Evolutionary conservation across 2,113 vertebrate species (phyloP).

Genomic region (Elgaria multicarinata): DNA sequence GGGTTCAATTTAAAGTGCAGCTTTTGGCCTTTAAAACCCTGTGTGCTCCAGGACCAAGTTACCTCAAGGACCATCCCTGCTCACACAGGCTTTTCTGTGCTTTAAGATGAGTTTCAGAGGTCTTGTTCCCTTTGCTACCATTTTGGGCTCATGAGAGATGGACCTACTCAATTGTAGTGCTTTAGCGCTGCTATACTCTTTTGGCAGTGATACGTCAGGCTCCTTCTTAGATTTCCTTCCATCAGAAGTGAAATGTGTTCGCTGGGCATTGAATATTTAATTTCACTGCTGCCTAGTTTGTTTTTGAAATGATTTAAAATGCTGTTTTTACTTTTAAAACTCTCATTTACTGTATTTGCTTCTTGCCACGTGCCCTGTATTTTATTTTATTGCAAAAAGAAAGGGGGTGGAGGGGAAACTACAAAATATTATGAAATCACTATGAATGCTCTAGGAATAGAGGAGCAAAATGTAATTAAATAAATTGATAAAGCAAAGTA

Average conservation of each 20-base stretch:
- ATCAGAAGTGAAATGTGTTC: too few species aligned
- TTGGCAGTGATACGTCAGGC: too few species aligned
- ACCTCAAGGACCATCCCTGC: not conserved
- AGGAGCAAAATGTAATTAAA: not conserved
- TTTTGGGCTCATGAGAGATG: too few species aligned
- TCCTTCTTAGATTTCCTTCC: too few species aligned
- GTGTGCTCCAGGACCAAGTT: not conserved
- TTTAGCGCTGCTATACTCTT: too few species aligned
- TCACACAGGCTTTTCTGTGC: too few species aligned
- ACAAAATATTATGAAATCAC: not conserved
- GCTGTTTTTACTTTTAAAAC: not conserved
- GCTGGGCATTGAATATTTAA: too few species aligned
- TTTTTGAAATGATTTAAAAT: not conserved
- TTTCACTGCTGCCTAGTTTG: not conserved
- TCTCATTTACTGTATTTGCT: not conserved
- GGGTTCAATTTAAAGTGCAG: not conserved
- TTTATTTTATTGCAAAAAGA: too few species aligned
- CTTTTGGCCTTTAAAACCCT: not conserved
- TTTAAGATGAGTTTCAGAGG: too few species aligned
- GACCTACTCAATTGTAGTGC: too few species aligned
- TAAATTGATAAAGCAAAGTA: not conserved
- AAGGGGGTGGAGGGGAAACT: too few species aligned
- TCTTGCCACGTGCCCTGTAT: not conserved
- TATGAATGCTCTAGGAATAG: not conserved
- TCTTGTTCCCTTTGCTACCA: too few species aligned